Base-by-base conservation (phyloP, 2,888 invertebrate species). In the Volucella inanis region DNA sequence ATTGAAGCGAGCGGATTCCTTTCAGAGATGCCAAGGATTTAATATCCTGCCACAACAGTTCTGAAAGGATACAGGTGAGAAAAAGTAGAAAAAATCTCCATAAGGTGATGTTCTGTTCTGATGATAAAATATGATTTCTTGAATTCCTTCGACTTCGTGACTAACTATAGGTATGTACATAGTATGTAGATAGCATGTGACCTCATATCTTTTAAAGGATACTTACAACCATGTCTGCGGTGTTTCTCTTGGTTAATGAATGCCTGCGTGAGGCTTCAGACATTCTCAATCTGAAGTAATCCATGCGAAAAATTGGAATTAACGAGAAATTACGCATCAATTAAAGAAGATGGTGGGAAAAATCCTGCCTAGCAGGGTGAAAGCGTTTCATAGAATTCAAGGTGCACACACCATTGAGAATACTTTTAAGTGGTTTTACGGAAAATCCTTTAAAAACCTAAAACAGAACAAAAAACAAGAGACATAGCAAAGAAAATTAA, bases 1-100 rank as follows among this genome's bases (percentile, higher is more conserved):
- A 75, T 61, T 67, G 65, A 80, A 54, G 65, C 50, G 71, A 54
- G 65, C 50, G 71, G 70, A 80, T 75, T 75, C 84, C 84, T 75
- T 80, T 84, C 80, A 84, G 3, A 65, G 52, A 18, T 55, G 50
- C 57, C 64, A 67, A 52, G 68, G 74, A 74, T 83, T 68, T 74
- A 59, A 83, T 74, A 52, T 79, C 83, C 72, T 79, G 74, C 72
- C 67, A 80, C 43, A 83, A 39, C 45, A 54, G 41, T 45, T 47
- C 72, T 77, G 39, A 82, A 82, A 61, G 77, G 77, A 54, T 62
- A 71, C 12, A n/a, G 43, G 80, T 68, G 80, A 64, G 68, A 74
- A 74, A 67, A 78, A 65, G 12, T 1, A 45, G 38, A 8, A 8
- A 11, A 6, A 31, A 31, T 2, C 18, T 6, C 31, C 31, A 31